These are phyloP conservation scores for Arenicola marina DNA, from an alignment of 2,888 invertebrate species.

Conservation along the genomic window DNA sequence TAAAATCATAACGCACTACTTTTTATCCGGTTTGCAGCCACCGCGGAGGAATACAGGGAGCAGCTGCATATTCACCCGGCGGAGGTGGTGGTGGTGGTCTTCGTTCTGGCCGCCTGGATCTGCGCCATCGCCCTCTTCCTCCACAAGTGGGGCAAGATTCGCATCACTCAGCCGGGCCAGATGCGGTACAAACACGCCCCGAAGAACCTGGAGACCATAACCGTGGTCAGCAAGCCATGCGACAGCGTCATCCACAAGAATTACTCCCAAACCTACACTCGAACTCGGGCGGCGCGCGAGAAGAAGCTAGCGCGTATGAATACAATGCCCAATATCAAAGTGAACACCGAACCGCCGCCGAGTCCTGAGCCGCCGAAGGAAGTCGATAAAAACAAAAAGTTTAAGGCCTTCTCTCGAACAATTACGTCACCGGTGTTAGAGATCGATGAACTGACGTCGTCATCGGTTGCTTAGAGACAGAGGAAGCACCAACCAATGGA, in stretches of 20 bases:
- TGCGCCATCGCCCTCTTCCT: conserved; percentile 52
- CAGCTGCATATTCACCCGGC: conserved; percentile 13
- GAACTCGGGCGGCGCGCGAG: conserved; percentile 32
- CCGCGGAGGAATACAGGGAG: neutral
- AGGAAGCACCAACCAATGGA: too few species aligned
- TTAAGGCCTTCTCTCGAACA: neutral
- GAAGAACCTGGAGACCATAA: conserved; percentile 54
- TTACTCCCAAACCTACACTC: conserved; percentile 35
- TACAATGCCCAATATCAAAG: conserved; percentile 36
- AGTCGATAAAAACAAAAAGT: neutral
- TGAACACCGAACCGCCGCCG: neutral
- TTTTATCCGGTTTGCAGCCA: neutral
- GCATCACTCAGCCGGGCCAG: conserved; percentile 55
- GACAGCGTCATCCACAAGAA: conserved; percentile 60
- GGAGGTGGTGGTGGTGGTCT: conserved; percentile 27
- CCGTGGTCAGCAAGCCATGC: conserved; percentile 54
- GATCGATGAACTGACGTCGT: neutral
- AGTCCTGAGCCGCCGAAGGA: neutral
- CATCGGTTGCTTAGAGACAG: too few species aligned
- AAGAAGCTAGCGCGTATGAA: conserved; percentile 34
- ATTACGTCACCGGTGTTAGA: conserved; percentile 2
- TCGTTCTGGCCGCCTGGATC: conserved; percentile 43
- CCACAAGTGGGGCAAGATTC: conserved; percentile 56
- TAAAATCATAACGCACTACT: too few species aligned
- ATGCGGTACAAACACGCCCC: conserved; percentile 51